Evolutionary conservation across 1,140 invertebrate genomes (phyloP).

Genomic region (Acromyrmex charruanus): DNA sequence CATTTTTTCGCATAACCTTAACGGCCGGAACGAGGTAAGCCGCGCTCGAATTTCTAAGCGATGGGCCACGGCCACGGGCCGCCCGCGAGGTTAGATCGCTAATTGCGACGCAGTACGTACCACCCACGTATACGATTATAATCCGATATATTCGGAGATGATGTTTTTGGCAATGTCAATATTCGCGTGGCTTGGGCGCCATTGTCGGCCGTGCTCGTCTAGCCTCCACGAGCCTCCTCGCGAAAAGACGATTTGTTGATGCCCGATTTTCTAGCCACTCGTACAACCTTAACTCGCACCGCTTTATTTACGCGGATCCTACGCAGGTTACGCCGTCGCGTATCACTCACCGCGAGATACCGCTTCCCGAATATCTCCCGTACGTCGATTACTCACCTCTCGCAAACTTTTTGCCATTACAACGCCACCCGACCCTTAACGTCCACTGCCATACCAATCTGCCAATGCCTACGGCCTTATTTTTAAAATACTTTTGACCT

Average conservation of each 20-base stretch:
- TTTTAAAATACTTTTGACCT: slow-evolving; percentile 87
- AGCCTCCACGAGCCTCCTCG: slow-evolving; percentile 75
- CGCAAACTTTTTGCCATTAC: slow-evolving; percentile 87
- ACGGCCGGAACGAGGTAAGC: slow-evolving; percentile 43
- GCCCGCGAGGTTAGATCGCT: slow-evolving; percentile 77
- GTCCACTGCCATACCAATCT: slow-evolving; percentile 86
- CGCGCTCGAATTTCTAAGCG: slow-evolving; percentile 61
- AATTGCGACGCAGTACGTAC: slow-evolving; percentile 80
- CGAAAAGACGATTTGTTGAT: slow-evolving; percentile 78
- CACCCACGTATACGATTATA: slow-evolving; percentile 78
- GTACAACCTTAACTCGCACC: slow-evolving; percentile 42
- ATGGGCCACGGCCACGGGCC: slow-evolving; percentile 56
- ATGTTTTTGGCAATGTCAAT: slow-evolving; percentile 84
- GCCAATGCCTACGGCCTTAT: slow-evolving; percentile 86
- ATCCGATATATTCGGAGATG: slow-evolving; percentile 73
- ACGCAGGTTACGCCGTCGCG: slow-evolving; percentile 55
- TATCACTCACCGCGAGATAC: slow-evolving; percentile 64
- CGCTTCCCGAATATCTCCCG: slow-evolving; percentile 67
- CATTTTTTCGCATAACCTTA: slow-evolving; percentile 86
- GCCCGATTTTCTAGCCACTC: slow-evolving; percentile 75
- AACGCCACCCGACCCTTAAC: slow-evolving; percentile 87
- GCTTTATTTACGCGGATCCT: slow-evolving; percentile 68
- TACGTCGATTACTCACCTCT: slow-evolving; percentile 85
- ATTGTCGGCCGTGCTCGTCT: slow-evolving; percentile 80
- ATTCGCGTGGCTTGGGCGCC: slow-evolving; percentile 83